phyloP scores from a whole-genome alignment of 2,797 vertebrate genomes.

The Anabacerthia variegaticeps region DNA sequence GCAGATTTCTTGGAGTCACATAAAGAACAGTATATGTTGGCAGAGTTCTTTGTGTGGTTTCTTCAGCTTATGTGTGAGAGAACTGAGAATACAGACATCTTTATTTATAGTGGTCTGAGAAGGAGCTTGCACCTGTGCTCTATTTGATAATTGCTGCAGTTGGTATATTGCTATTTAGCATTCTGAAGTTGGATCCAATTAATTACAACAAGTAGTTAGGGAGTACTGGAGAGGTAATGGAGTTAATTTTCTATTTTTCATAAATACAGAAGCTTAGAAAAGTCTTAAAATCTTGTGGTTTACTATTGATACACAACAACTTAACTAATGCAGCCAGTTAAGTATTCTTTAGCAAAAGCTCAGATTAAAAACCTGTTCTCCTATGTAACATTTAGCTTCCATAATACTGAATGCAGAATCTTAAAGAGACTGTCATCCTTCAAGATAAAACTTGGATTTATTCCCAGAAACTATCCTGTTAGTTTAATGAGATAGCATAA shows the following conservation, averaged over 20 bases:
- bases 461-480: background rate
- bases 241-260: background rate
- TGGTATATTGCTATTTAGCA: background rate
- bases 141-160: background rate
- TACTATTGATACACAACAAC: background rate
- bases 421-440: background rate
- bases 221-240: background rate
- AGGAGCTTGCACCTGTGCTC: background rate
- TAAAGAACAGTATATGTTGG: background rate
- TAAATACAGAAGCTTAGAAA: background rate
- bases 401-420: background rate
- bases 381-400: background rate
- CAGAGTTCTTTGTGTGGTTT: background rate
- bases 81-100: background rate
- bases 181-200: background rate
- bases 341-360: background rate
- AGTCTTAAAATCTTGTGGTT: background rate
- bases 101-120: background rate
- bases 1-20: background rate
- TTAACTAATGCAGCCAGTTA: background rate
- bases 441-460: background rate
- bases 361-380: background rate
- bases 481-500: background rate
- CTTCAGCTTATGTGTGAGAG: background rate
- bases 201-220: background rate